Percentiles rank a stretch among this genome's conserved stretches.
These are phyloP conservation scores for Pilophorus perplexus DNA, from an alignment of 2,888 invertebrate genomes.

Conservation along the genomic window DNA sequence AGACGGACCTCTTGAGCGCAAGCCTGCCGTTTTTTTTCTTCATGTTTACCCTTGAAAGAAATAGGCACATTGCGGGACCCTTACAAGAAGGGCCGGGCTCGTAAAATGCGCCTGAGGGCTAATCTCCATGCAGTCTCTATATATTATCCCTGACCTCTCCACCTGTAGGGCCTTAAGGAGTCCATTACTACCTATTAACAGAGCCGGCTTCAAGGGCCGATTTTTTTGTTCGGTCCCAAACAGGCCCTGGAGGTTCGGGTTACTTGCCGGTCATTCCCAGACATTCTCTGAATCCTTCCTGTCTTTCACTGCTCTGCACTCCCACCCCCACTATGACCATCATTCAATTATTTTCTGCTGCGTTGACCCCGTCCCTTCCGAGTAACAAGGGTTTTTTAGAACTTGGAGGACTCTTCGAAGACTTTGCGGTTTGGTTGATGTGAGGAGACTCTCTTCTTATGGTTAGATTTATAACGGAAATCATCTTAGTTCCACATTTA, in stretches of 20 bases:
- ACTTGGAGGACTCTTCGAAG: too few relatives aligned
- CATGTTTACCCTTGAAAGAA: not conserved
- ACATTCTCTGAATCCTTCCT: too few relatives aligned
- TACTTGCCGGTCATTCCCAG: constrained; percentile 32
- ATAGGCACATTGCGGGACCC: not conserved
- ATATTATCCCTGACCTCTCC: constrained; percentile 2
- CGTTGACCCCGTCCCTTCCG: too few relatives aligned
- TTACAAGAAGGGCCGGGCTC: not conserved
- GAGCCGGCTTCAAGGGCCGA: constrained; percentile 32
- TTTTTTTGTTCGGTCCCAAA: constrained; percentile 27
- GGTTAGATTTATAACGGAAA: too few relatives aligned
- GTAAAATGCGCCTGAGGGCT: not conserved
- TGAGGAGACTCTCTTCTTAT: too few relatives aligned
- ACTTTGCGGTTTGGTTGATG: too few relatives aligned
- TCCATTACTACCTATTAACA: constrained; percentile 37
- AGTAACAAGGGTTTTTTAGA: too few relatives aligned
- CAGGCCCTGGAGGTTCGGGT: constrained; percentile 23
- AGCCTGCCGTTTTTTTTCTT: not conserved
- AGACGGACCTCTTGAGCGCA: not conserved
- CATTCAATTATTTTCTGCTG: constrained; percentile 35
- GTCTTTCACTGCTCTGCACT: too few relatives aligned
- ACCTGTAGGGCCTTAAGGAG: constrained; percentile 15
- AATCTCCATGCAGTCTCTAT: constrained; percentile 9
- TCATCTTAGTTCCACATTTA: too few relatives aligned
- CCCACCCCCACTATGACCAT: not conserved